Evolutionary conservation across 2,113 vertebrate species (phyloP).

Genomic region (Lepus americanus): DNA sequence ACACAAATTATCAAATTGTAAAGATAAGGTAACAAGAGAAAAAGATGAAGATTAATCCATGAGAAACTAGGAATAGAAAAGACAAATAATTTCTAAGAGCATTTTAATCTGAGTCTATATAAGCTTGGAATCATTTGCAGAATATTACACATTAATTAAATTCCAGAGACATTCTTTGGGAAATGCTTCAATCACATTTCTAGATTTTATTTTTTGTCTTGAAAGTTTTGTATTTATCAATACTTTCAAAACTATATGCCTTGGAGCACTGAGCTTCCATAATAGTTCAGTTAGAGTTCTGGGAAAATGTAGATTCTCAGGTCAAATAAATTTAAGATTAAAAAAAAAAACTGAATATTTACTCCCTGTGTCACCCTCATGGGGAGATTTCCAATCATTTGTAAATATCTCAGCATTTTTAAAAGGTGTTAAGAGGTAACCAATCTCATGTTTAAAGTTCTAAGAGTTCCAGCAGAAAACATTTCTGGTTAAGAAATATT

Average conservation of each 20-base stretch:
- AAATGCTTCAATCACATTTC: slow-evolving; percentile 10
- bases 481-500: background rate
- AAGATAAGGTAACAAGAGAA: slow-evolving; percentile 14
- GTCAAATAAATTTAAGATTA: background rate
- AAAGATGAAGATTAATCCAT: background rate
- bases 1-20: background rate
- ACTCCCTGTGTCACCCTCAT: background rate
- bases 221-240: slow-evolving; percentile 24
- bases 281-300: background rate
- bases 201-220: slow-evolving; percentile 14
- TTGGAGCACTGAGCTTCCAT: background rate
- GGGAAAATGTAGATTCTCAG: background rate
- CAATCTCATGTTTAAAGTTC: background rate
- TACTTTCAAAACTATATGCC: background rate
- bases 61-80: background rate
- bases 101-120: background rate
- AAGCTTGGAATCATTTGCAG: background rate
- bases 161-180: background rate
- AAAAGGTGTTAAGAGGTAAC: background rate
- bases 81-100: background rate
- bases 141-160: background rate
- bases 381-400: slow-evolving; percentile 1
- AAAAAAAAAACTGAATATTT: slow-evolving; percentile 1
- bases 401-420: background rate
- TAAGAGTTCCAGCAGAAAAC: background rate